Evolutionary conservation across 2,797 vertebrate species (phyloP), one percentile per base, ranked within the genome.

Genomic region (Phylloscopus collybita): DNA sequence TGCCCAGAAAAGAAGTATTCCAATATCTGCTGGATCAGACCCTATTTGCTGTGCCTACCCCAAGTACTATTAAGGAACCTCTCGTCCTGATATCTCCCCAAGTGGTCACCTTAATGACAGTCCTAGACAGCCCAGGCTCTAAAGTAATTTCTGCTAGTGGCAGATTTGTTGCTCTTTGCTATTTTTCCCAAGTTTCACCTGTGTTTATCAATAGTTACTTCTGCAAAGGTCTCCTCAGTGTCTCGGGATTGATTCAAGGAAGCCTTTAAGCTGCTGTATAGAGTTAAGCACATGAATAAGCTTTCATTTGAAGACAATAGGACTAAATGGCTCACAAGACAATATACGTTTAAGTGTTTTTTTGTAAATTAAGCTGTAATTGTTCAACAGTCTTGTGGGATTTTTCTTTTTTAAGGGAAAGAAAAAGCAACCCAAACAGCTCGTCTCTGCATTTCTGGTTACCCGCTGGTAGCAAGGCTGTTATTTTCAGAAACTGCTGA

Each of bases 361-460:
- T 93, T 89, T 64, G 60, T 84, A 96, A 96, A 95, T 94, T 88
- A 97, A 91, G 76, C 32, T 44, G 66, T 91, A 90, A 95, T 86
- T 90, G 69, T 95, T 94, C 62, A 88, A 72, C 34, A 59, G 56
- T 8, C 92, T 57, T 73, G 47, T 70, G 86, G 88, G 83, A 75
- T 71, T 93, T 88, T 64, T 80, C 9, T 47, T 69, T 62, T 67
- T 71, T 14, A 11, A 61, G 6, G 9, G 10, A 64, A 71, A 69
- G 56, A 85, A 73, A 65, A 42, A 26, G 12, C 61, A 50, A 61
- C 22, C 42, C 42, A 69, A 44, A 44, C 23, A 51, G 22, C 70
- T 88, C 15, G 2, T 67, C 40, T 49, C 44, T 84, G 50, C 62
- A 53, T 64, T 85, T 80, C 78, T 87, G 90, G 69, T 26, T 92